Evolutionary conservation across 2,888 invertebrate genomes (phyloP), one percentile per base, ranked within the genome.

Genomic region (Gymnoscelis rufifasciata): DNA sequence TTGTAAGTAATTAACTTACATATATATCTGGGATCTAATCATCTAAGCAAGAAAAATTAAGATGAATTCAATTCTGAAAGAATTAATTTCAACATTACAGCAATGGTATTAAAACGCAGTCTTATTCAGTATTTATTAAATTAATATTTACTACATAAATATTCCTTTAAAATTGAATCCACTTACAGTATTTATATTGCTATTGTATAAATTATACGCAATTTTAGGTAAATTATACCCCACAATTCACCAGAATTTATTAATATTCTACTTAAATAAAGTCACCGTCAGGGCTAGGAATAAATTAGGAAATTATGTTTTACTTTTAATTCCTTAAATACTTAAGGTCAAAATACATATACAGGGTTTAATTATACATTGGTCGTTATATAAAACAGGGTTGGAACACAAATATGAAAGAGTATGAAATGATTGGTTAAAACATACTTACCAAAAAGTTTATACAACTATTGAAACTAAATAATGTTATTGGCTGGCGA

Each of bases 121-220:
- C 43, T 43, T 43, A 23, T 37, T 29, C 35, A 30, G 29, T 43
- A 35, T 36, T 36, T 48, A 43, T 37, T 30, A 26, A 38, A 37
- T 43, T 39, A 5, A 43, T 36, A 30, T 11, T 36, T 43, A 40
- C 15, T 10, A 31, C 19, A 38, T 10, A 12, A 14, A 29, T 36
- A 33, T 43, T 43, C 39, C 47, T 36, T 48, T 39, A 39, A 39
- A 39, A 43, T 39, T 48, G 30, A 38, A 48, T 24, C 39, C 29
- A 36, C 15, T 31, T 7, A 7, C n/a, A n/a, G 23, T 28, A 10
- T 4, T 14, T 28, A 12, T 38, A 38, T 10, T 36, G 24, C 10
- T 1, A 27, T 27, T 13, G 14, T n/a, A 15, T 15, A 14, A 8
- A 33, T 33, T 33, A 10, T 33, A 33, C 33, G 1, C n/a, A 31